These are phyloP conservation scores for Eulemur mongoz DNA, from an alignment of 2,797 vertebrate species.

Conservation along the genomic window DNA sequence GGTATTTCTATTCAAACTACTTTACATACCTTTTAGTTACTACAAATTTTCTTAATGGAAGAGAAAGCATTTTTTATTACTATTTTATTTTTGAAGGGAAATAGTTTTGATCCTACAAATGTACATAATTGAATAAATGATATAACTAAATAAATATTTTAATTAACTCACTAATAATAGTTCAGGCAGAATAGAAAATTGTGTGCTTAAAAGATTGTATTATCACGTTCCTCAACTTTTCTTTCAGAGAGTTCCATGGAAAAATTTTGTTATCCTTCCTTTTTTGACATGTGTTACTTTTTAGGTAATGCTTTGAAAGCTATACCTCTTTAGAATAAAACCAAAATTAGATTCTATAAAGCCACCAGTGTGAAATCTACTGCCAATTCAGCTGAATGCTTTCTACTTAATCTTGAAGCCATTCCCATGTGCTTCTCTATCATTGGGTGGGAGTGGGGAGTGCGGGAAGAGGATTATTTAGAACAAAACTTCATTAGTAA, in stretches of 20 bases:
- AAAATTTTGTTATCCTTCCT: constrained; percentile 14
- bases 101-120: not conserved
- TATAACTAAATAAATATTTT: constrained; percentile 24
- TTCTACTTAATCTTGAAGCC: constrained; percentile 35
- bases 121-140: not conserved
- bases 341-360: constrained; percentile 35
- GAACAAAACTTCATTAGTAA: constrained; percentile 42
- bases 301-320: constrained; percentile 46
- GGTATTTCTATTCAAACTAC: constrained; percentile 2
- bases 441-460: not conserved
- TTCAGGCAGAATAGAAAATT: constrained; percentile 23
- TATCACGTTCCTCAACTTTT: constrained; percentile 29
- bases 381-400: not conserved
- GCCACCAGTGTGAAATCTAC: not conserved
- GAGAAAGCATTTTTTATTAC: not conserved
- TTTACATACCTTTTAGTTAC: constrained; percentile 43
- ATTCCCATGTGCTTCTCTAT: not conserved
- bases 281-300: constrained; percentile 55
- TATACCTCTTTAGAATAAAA: constrained; percentile 46
- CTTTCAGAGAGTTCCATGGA: constrained; percentile 26
- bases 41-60: constrained; percentile 39
- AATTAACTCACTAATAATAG: not conserved
- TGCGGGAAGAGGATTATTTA: constrained; percentile 44
- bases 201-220: constrained; percentile 28
- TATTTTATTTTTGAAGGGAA: constrained; percentile 42